These are phyloP conservation scores for Strigamia maritima DNA, from an alignment of 2,888 invertebrate species.

Conservation along the genomic window DNA sequence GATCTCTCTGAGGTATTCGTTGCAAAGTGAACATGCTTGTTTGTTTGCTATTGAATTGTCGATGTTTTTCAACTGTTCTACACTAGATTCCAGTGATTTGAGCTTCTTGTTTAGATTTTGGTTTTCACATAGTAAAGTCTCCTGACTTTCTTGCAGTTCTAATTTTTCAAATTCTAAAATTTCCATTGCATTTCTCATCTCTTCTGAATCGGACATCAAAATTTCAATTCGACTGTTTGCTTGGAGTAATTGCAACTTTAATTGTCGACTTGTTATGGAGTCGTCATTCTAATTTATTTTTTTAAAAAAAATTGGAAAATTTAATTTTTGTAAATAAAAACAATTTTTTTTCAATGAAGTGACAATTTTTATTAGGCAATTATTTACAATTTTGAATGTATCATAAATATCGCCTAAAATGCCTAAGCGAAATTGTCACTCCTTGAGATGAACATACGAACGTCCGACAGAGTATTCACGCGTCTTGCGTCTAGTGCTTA, in stretches of 20 bases:
- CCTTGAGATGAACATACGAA: too few species aligned
- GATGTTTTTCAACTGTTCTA: not conserved
- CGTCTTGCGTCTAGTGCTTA: too few species aligned
- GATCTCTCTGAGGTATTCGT: constrained; percentile 20
- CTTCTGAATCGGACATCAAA: constrained; percentile 11
- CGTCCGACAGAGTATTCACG: too few species aligned
- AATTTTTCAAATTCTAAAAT: constrained; percentile 35
- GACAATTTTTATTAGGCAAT: too few species aligned
- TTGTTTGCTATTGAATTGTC: not conserved
- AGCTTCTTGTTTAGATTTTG: not conserved
- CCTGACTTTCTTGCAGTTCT: constrained; percentile 9
- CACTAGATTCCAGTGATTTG: not conserved
- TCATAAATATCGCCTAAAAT: too few species aligned
- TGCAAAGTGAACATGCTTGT: not conserved
- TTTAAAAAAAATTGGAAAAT: not conserved
- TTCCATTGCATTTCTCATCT: constrained; percentile 35
- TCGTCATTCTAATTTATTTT: not conserved
- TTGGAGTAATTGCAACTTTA: not conserved
- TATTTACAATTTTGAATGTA: too few species aligned
- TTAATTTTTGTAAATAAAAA: too few species aligned
- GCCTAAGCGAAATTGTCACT: too few species aligned
- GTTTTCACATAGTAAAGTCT: not conserved
- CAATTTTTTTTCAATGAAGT: too few species aligned
- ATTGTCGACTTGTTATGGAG: not conserved
- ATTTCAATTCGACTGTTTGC: constrained; percentile 2